These are phyloP conservation scores for Gambelia wislizenii DNA, from an alignment of 2,797 vertebrate species.

Conservation along the genomic window DNA sequence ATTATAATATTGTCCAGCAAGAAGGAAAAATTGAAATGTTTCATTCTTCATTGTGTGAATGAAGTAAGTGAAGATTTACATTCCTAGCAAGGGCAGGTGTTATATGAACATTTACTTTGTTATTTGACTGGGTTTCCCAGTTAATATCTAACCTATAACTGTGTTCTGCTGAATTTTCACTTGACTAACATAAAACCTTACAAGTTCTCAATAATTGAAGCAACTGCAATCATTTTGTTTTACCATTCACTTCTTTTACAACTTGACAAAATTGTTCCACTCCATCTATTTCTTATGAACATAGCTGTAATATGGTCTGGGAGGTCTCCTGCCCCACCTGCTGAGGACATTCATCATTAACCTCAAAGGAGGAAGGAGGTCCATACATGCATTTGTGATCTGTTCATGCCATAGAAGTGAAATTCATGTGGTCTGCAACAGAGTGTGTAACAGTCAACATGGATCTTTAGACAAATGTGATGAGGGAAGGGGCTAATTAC, in stretches of 20 bases:
- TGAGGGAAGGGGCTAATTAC: neutral
- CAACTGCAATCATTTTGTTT: accelerated
- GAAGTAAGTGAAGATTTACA: no score
- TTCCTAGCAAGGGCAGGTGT: no score
- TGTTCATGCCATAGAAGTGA: neutral
- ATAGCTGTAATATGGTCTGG: neutral
- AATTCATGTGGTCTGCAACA: neutral
- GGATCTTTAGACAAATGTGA: neutral
- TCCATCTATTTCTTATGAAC: neutral
- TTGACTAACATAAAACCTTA: neutral
- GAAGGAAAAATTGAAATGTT: no score
- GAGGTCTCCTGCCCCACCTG: neutral
- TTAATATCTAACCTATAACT: neutral
- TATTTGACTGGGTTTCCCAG: neutral
- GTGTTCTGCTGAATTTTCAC: neutral
- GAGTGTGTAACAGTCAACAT: neutral
- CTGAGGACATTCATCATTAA: neutral
- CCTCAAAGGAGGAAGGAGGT: neutral
- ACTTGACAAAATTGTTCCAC: neutral
- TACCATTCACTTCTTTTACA: neutral
- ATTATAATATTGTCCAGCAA: no score
- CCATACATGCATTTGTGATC: neutral
- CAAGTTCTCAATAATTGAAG: neutral
- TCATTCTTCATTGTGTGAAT: no score
- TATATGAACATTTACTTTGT: neutral